Evolutionary conservation across 2,113 vertebrate species (phyloP).

Genomic region (Mobula hypostoma): DNA sequence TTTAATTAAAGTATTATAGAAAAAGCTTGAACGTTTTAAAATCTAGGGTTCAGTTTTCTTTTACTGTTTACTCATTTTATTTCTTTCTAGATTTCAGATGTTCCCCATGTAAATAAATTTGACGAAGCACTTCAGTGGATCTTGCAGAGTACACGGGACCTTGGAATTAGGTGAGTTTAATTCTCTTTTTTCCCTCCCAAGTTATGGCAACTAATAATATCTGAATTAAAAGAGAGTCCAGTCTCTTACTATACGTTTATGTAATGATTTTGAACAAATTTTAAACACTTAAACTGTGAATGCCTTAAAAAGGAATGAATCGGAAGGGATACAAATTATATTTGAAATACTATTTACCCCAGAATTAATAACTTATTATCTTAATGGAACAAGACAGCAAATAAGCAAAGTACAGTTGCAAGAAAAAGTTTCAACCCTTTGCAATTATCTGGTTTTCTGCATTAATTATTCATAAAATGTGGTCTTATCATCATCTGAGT

Average conservation of each 20-base stretch:
- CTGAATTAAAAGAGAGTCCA: slow-evolving; percentile 22
- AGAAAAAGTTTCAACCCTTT: too few species aligned
- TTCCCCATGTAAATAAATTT: slow-evolving; percentile 51
- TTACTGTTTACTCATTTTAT: background rate
- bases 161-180: slow-evolving; percentile 58
- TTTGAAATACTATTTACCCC: background rate
- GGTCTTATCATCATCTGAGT: too few species aligned
- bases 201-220: background rate
- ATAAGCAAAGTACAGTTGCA: too few species aligned
- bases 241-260: too few species aligned
- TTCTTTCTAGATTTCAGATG: slow-evolving; percentile 7
- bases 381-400: too few species aligned
- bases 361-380: too few species aligned
- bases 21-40: background rate
- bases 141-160: slow-evolving; percentile 60
- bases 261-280: background rate
- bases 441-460: too few species aligned
- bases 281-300: background rate
- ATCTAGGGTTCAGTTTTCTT: background rate
- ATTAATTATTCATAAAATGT: too few species aligned
- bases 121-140: slow-evolving; percentile 61
- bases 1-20: background rate
- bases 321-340: background rate
- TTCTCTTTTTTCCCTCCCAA: background rate
- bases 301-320: background rate